Evolutionary conservation across 1,140 invertebrate genomes (phyloP).

Genomic region (Homarus americanus): DNA sequence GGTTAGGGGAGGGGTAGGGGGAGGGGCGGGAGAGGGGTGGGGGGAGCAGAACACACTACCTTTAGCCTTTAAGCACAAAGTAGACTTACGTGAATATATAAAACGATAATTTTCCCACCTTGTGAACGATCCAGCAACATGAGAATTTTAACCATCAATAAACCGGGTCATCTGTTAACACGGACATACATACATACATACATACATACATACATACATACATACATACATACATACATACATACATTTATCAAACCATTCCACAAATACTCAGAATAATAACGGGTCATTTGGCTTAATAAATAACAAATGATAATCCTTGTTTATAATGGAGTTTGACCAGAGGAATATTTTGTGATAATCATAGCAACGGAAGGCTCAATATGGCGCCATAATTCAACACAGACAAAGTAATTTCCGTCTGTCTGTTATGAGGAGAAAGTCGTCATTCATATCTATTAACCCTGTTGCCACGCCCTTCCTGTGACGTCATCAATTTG

Average conservation of each 20-base stretch:
- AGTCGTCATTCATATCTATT: too few species aligned
- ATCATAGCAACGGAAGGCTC: not conserved
- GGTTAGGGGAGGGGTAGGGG: too few species aligned
- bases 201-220: slow-evolving; percentile 24
- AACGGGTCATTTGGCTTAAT: not conserved
- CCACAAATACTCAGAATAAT: not conserved
- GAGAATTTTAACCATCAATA: too few species aligned
- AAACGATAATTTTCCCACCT: too few species aligned
- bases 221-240: not conserved
- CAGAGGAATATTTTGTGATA: not conserved
- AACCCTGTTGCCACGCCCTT: too few species aligned
- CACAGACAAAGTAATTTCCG: not conserved
- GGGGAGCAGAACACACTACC: too few species aligned
- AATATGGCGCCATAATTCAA: not conserved
- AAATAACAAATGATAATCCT: not conserved
- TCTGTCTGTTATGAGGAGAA: slow-evolving; percentile 7
- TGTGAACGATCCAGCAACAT: too few species aligned
- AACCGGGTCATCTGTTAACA: not conserved
- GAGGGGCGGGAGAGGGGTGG: too few species aligned
- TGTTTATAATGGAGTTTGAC: not conserved
- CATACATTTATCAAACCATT: too few species aligned
- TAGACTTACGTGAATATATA: too few species aligned
- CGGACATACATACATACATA: slow-evolving; percentile 24
- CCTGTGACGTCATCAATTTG: not conserved
- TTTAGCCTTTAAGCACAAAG: too few species aligned